Percentiles rank a stretch among this genome's conserved stretches.
Conservation (phyloP, 2,888 invertebrate genomes). For the Phragmatobia fuliginosa region DNA sequence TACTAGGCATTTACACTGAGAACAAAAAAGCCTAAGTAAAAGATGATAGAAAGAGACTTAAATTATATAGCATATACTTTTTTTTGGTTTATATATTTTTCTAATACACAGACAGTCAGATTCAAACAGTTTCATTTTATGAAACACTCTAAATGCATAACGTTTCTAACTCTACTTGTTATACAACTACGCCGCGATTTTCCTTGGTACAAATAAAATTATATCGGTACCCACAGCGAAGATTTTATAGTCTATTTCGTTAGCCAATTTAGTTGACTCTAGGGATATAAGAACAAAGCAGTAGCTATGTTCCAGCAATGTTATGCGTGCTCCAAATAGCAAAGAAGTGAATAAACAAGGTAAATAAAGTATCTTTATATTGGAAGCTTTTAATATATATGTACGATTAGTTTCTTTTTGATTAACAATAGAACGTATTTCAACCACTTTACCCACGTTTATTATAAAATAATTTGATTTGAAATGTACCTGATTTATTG, state of each 20-base stretch:
- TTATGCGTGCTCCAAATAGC: constrained; percentile 2
- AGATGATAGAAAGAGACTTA: no score
- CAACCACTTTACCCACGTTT: no score
- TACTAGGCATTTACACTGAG: no score
- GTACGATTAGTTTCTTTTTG: neutral
- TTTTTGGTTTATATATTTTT: neutral
- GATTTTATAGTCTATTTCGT: constrained; percentile 18
- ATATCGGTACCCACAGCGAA: constrained; percentile 8
- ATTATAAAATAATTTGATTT: neutral
- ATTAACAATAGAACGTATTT: neutral
- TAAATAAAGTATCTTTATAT: neutral
- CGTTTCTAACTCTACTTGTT: neutral
- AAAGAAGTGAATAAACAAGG: neutral
- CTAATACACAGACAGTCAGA: neutral
- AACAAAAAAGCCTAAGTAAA: no score
- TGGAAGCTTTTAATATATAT: neutral
- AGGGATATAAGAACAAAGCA: constrained; percentile 11
- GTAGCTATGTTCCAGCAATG: constrained; percentile 1
- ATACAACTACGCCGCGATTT: constrained; percentile 1
- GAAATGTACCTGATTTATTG: neutral
- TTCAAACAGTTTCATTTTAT: neutral
- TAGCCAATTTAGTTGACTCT: constrained; percentile 13
- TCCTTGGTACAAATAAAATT: constrained; percentile 12
- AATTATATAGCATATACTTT: neutral
- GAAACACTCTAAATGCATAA: neutral